phyloP scores from a whole-genome alignment of 2,797 vertebrate species.

The Galagoides demidoff region DNA sequence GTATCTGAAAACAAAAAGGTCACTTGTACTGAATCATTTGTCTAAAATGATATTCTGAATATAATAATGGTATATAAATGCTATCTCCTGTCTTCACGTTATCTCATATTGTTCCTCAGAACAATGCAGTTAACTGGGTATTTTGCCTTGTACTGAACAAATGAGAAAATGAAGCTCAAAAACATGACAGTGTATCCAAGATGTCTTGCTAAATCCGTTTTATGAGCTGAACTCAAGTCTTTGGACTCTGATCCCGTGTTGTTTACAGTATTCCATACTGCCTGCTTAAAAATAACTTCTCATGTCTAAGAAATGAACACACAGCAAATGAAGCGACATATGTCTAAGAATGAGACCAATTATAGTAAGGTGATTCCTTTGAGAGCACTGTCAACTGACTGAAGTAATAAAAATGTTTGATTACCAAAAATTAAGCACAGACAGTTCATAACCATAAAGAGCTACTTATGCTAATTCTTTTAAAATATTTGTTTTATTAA shows the following conservation, averaged over 20 bases:
- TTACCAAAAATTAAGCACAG: conserved; percentile 57
- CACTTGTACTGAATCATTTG: conserved; percentile 11
- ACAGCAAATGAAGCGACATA: neutral
- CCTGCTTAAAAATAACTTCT: conserved; percentile 45
- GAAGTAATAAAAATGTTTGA: conserved; percentile 62
- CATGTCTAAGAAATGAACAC: conserved; percentile 2
- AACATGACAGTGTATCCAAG: neutral
- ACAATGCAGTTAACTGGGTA: neutral
- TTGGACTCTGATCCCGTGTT: neutral
- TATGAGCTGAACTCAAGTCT: neutral
- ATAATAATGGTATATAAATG: conserved; percentile 28
- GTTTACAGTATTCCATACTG: conserved; percentile 5
- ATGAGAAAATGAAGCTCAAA: conserved; percentile 31
- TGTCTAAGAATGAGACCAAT: conserved; percentile 31
- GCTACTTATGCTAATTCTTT: conserved; percentile 43
- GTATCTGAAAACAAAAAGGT: conserved; percentile 38
- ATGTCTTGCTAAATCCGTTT: conserved; percentile 30
- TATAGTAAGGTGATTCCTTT: conserved; percentile 20
- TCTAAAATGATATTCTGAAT: conserved; percentile 45
- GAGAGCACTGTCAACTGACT: conserved; percentile 44
- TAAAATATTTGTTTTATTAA: conserved; percentile 68
- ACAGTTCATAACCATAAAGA: conserved; percentile 47
- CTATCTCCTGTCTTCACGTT: neutral
- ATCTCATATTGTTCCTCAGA: neutral
- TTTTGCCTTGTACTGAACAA: neutral